Percentiles rank a stretch among this genome's conserved stretches.
phyloP scores from a whole-genome alignment of 2,888 invertebrate species.

The Heliconius aoede region DNA sequence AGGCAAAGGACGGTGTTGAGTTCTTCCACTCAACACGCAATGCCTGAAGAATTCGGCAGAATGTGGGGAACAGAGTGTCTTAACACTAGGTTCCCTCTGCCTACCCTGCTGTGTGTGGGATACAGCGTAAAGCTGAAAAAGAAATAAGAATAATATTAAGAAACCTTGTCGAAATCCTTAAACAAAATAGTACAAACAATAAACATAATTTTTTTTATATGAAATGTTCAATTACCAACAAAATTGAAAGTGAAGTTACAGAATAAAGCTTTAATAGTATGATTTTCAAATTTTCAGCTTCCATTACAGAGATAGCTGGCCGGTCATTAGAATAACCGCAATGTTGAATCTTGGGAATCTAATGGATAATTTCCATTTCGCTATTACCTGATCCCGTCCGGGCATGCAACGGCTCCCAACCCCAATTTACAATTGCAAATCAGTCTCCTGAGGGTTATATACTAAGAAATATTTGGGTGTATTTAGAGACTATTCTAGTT shows the following conservation, averaged over 20 bases:
- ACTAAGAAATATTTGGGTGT: background rate
- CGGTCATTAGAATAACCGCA: conserved; percentile 37
- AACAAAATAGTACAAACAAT: background rate
- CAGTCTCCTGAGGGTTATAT: conserved; percentile 17
- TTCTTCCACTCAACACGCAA: no score
- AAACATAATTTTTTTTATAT: background rate
- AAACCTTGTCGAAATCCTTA: background rate
- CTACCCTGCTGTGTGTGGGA: background rate
- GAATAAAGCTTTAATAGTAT: conserved; percentile 11
- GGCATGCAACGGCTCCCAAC: conserved; percentile 32
- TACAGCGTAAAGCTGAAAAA: background rate
- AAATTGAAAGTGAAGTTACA: background rate
- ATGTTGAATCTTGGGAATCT: conserved; percentile 32
- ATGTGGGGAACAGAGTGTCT: no score
- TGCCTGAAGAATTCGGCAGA: no score
- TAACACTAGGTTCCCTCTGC: background rate
- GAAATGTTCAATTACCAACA: background rate
- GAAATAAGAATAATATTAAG: background rate
- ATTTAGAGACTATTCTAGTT: background rate
- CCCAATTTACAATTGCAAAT: conserved; percentile 41
- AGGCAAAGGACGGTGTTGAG: no score
- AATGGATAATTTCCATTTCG: conserved; percentile 43
- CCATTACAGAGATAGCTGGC: conserved; percentile 22
- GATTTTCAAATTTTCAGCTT: conserved; percentile 11
- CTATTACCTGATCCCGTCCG: conserved; percentile 36